phyloP scores from a whole-genome alignment of 1,140 invertebrate species.

The Tachypleus tridentatus region DNA sequence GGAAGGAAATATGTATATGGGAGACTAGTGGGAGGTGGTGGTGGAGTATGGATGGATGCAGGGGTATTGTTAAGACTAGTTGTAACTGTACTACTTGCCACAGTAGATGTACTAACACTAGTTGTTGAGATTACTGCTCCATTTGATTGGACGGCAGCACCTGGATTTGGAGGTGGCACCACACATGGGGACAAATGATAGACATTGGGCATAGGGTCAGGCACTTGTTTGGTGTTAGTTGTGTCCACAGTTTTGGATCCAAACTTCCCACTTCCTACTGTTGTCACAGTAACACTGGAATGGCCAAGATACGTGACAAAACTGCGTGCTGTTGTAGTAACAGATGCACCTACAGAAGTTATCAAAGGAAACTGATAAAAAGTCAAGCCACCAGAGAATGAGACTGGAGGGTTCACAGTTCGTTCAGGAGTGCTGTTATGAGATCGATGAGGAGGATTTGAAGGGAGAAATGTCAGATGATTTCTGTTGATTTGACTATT shows the following conservation, averaged over 20 bases:
- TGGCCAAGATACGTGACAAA: constrained; percentile 12
- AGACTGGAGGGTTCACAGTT: constrained; percentile 7
- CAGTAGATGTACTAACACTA: constrained; percentile 13
- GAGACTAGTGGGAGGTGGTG: constrained; percentile 8
- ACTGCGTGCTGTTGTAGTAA: constrained; percentile 14
- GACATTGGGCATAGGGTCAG: background rate
- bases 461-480: too few species aligned
- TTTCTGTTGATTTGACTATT: too few species aligned
- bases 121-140: constrained; percentile 9
- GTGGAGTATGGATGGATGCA: constrained; percentile 7
- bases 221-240: background rate
- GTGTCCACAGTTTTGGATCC: constrained; percentile 10
- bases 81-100: constrained; percentile 13
- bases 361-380: constrained; percentile 11
- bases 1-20: constrained; percentile 10
- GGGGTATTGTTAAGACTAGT: constrained; percentile 13
- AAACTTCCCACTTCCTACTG: constrained; percentile 7
- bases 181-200: constrained; percentile 6
- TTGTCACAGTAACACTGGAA: constrained; percentile 14
- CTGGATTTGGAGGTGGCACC: constrained; percentile 4
- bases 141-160: constrained; percentile 4
- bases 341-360: constrained; percentile 15
- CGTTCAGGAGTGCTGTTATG: constrained; percentile 15
- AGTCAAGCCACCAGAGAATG: too few species aligned
- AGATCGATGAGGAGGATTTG: constrained; percentile 6